phyloP scores from a whole-genome alignment of 2,113 vertebrate species.

The Catharus bicknelli region DNA sequence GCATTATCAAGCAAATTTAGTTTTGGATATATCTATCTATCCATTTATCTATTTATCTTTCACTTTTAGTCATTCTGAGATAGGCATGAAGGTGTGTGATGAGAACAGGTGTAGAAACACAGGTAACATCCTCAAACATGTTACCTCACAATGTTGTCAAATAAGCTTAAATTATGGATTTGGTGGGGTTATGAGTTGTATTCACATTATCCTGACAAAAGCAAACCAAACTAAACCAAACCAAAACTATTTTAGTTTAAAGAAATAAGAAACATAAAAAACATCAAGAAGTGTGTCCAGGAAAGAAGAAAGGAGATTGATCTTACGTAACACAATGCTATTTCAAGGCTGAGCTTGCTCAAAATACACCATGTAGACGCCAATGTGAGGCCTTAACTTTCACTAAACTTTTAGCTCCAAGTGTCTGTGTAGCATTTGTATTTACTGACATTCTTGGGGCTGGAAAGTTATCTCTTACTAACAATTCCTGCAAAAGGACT shows the following conservation, averaged over 20 bases:
- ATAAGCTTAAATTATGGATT: background rate
- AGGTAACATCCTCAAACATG: background rate
- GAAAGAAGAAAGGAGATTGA: background rate
- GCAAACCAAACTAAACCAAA: background rate
- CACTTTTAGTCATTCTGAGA: background rate
- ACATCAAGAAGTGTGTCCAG: background rate
- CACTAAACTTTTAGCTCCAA: background rate
- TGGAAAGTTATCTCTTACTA: background rate
- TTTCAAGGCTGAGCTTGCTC: background rate
- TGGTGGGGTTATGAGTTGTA: background rate
- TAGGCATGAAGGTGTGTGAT: background rate
- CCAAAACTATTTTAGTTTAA: background rate
- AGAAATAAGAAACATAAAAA: background rate
- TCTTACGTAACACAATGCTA: background rate
- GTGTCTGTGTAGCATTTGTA: background rate
- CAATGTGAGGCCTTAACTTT: background rate
- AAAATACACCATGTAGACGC: background rate
- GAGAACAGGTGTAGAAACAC: background rate
- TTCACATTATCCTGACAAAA: background rate
- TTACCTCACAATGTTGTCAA: background rate
- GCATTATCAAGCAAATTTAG: background rate
- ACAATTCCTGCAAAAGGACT: background rate
- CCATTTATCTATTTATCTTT: background rate
- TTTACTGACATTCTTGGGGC: background rate
- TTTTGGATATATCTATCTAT: background rate